Base-by-base conservation (phyloP, 2,888 invertebrate genomes). In the Andrena bicolor region DNA sequence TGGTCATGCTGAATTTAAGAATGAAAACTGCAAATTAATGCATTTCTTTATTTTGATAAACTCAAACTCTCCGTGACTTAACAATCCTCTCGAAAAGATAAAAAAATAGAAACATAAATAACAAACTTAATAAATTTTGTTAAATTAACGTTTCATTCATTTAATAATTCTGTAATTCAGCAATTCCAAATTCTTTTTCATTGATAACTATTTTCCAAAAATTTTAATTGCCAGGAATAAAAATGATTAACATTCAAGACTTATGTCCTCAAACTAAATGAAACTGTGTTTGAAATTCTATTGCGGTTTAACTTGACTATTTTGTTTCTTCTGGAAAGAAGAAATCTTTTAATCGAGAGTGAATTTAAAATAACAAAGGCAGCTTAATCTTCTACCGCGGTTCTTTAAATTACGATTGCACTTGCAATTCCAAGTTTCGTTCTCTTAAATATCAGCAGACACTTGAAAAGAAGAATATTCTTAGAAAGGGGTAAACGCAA, bases 1-100 rank as follows among this genome's bases (percentile, higher is more conserved):
- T 79, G 63, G 48, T 76, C 68, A 69, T 79, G 78, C 76, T 56
- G 76, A 76, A 76, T 79, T 79, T 3, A 63, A 64, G 20, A 32
- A 60, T 6, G 13, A 61, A 16, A 41, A 16, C n/a, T 16, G 0
- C 20, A 35, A 35, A 56, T 56, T 32, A 7, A 41, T 41, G 41
- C 16, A 16, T 4, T 4, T 16, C 16, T 41, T 41, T 41, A 41
- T 41, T 41, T 13, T 4, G 41, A 41, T 41, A 41, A 41, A 41
- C 16, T 41, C 1, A 16, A 41, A 41, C 41, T 41, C 41, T 41
- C 16, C 41, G 41, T 41, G 41, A 41, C 16, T 41, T 41, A 41
- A 41, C 41, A 41, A 41, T 41, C 16, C 20, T 7, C 8, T 51
- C 20, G 20, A 51, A 20, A 20, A 51, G 20, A 51, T 51, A 51